Evolutionary conservation across 2,113 vertebrate genomes (phyloP), one percentile per base, ranked within the genome.

Genomic region (Melanocharis versteri): DNA sequence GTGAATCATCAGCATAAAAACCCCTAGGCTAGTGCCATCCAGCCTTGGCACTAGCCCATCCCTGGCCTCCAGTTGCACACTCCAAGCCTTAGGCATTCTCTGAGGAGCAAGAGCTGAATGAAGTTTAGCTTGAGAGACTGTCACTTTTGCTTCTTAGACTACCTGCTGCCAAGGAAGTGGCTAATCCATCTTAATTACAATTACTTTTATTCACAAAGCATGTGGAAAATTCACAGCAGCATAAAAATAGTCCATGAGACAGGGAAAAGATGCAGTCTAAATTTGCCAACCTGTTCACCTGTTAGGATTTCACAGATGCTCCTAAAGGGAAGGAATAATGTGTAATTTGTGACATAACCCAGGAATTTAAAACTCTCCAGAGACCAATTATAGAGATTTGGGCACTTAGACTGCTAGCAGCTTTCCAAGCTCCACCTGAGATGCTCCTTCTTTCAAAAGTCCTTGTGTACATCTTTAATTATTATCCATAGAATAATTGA

Each of bases 111-210:
- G 33, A 61, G 21, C 50, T 24, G 40, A 86, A 77, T 30, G 11
- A 92, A 78, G 44, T 87, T 90, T 44, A 68, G 54, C n/a, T 44
- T 64, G 44, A 70, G 78, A 78, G n/a, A 13, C 19, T 73, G 61
- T 69, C 65, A 27, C 0, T 0, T 77, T 96, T 90, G 23, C 69
- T 93, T 44, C 56, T 88, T 86, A 66, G 37, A 64, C 60, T 88
- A 81, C 31, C 42, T 93, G 15, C 44, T 96, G 88, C 72, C 69
- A 93, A 88, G 45, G 37, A 87, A 84, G 48, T n/a, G 72, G 65
- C 44, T 92, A 93, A 90, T 93, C 51, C 40, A 68, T 80, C 76
- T 81, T 90, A 80, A 81, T 94, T 92, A 61, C 60, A 87, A 26
- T 86, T 88, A 35, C 30, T 90, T 86, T 51, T 90, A 84, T 81